These are phyloP conservation scores for Lerista edwardsae DNA, from an alignment of 2,797 vertebrate species.

Conservation along the genomic window DNA sequence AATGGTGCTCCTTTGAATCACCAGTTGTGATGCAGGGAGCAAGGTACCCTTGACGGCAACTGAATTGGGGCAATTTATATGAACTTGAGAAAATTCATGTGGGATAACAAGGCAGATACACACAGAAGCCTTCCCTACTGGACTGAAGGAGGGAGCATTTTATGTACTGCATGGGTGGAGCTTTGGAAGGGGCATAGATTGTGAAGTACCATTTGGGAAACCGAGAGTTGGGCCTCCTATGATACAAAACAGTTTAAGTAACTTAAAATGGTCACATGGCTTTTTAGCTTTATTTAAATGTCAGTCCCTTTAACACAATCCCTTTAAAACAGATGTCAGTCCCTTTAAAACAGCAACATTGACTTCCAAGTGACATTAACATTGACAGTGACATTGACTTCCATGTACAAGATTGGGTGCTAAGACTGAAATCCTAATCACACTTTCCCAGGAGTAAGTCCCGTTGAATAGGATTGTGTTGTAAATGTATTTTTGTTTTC, in stretches of 20 bases:
- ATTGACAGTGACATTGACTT: not conserved
- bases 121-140: not conserved
- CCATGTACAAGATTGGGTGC: not conserved
- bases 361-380: too few species aligned
- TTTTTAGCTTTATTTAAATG: too few species aligned
- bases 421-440: too few species aligned
- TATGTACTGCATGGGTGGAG: not conserved
- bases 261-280: too few species aligned
- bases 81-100: too few species aligned
- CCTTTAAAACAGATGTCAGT: too few species aligned
- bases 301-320: not conserved
- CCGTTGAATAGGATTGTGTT: not conserved
- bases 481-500: conserved; percentile 5
- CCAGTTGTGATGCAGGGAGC: too few species aligned
- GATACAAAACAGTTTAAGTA: not conserved
- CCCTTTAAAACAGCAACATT: too few species aligned
- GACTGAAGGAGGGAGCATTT: not conserved
- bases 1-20: not conserved
- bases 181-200: not conserved
- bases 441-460: too few species aligned
- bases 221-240: not conserved
- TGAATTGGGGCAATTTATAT: too few species aligned
- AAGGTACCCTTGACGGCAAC: too few species aligned
- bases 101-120: not conserved
- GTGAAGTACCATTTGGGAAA: not conserved